These are phyloP conservation scores for Falco punctatus DNA, from an alignment of 2,113 vertebrate species.

Conservation along the genomic window DNA sequence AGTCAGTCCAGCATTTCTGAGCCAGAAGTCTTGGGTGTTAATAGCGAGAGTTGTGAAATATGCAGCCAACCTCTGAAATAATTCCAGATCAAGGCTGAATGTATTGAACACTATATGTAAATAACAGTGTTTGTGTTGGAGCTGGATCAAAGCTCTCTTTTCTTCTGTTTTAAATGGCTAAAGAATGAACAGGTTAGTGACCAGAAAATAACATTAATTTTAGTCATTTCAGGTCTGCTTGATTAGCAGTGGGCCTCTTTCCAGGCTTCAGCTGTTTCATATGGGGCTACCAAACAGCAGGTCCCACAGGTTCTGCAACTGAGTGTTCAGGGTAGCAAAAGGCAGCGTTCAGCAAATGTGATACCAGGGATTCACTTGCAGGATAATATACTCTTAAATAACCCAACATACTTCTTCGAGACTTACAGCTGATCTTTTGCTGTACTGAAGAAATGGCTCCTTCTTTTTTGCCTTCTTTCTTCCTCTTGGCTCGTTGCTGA, in stretches of 20 bases:
- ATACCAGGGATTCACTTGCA: not conserved
- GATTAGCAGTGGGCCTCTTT: not conserved
- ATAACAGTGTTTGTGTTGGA: slow-evolving; percentile 63
- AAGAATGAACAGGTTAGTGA: slow-evolving; percentile 53
- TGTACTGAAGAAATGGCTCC: not conserved
- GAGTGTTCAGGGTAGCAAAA: not conserved
- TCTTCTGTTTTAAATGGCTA: slow-evolving; percentile 13
- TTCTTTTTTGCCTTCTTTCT: not conserved
- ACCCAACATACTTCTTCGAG: not conserved
- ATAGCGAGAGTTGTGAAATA: slow-evolving; percentile 32
- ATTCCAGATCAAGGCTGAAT: slow-evolving; percentile 24
- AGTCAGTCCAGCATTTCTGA: slow-evolving; percentile 21
- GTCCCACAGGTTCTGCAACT: not conserved
- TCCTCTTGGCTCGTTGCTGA: not conserved
- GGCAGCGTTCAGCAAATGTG: not conserved
- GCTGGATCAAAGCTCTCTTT: slow-evolving; percentile 61
- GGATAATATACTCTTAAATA: not conserved
- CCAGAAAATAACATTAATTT: slow-evolving; percentile 19
- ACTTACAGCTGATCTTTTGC: not conserved
- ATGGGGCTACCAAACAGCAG: not conserved
- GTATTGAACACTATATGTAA: slow-evolving; percentile 1
- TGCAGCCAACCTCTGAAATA: slow-evolving; percentile 6
- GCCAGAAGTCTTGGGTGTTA: slow-evolving; percentile 35
- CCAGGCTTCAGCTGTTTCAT: slow-evolving; percentile 38
- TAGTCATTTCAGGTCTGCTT: not conserved